A percentile compares a stretch with the other conserved stretches of the same genome.
phyloP scores from a whole-genome alignment of 37 sponge, comb jelly and placozoan genomes.

The Axinella damicornis region DNA sequence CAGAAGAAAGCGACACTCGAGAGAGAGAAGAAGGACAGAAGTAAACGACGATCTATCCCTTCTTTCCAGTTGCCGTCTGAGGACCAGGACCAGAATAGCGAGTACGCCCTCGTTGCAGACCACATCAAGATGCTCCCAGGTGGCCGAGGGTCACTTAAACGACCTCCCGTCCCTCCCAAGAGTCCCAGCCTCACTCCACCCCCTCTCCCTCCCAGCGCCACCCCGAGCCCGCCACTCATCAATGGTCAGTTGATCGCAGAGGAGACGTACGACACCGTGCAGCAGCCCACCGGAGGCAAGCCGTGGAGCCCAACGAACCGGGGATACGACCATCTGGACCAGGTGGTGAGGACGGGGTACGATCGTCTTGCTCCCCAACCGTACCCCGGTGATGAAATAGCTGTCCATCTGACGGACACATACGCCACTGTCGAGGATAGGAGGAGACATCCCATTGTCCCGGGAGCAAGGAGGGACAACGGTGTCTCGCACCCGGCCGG shows the following conservation, averaged over 20 bases:
- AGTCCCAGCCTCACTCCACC: slow-evolving; percentile 34
- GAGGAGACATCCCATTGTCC: no score
- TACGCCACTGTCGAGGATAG: slow-evolving; percentile 14
- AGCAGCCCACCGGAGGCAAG: not conserved
- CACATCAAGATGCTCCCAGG: not conserved
- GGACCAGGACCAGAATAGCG: not conserved
- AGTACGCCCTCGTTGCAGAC: not conserved
- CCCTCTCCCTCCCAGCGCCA: not conserved
- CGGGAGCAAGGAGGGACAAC: no score
- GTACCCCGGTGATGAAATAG: no score
- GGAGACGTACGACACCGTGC: not conserved
- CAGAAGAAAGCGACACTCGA: slow-evolving; percentile 9
- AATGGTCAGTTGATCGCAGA: not conserved
- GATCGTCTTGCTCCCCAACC: slow-evolving; percentile 1
- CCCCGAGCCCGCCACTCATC: no score
- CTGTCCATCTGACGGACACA: not conserved
- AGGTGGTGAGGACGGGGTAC: not conserved
- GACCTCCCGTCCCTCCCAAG: slow-evolving; percentile 6
- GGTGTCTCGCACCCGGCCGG: no score
- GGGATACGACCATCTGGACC: slow-evolving; percentile 15
- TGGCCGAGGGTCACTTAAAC: not conserved
- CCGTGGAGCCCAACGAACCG: not conserved
- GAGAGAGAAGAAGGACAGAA: not conserved
- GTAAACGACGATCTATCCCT: not conserved
- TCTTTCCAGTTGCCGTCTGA: not conserved